These are phyloP conservation scores for Zaprionus ornatus DNA, from an alignment of 1,140 invertebrate genomes.

Conservation along the genomic window DNA sequence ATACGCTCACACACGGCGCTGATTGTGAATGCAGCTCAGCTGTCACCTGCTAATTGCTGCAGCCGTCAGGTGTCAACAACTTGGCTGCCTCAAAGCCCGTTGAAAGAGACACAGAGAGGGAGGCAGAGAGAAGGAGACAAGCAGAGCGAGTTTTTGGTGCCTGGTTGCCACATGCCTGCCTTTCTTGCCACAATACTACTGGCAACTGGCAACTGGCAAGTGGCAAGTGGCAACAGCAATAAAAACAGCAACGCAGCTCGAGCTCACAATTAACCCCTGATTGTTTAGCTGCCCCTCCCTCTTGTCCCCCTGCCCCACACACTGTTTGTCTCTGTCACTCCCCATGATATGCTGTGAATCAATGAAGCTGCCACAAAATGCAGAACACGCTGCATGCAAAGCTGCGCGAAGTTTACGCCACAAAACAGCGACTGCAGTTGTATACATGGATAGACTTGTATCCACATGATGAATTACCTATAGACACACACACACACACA, in stretches of 20 bases:
- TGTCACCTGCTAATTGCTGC: conserved; percentile 10
- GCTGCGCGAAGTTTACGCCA: not conserved
- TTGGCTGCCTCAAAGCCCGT: not conserved
- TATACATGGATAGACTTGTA: not conserved
- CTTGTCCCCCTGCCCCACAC: not conserved
- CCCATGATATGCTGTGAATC: conserved; percentile 21
- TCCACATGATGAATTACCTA: not conserved
- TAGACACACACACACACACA: not conserved
- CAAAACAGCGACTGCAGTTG: conserved; percentile 10
- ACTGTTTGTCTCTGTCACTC: not conserved
- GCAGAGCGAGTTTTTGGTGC: not conserved
- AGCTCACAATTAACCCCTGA: not conserved
- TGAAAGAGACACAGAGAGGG: not conserved
- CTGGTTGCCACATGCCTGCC: not conserved
- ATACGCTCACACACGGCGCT: not conserved
- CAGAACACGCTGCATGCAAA: not conserved
- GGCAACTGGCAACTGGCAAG: not conserved
- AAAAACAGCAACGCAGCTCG: not conserved
- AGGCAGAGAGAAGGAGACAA: not conserved
- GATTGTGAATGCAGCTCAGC: conserved; percentile 5
- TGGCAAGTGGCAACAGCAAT: not conserved
- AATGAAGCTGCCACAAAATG: conserved; percentile 34
- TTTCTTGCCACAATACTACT: not conserved
- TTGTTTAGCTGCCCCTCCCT: not conserved
- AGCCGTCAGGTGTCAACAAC: not conserved